A percentile compares a stretch with the other conserved stretches of the same genome.
phyloP scores from a whole-genome alignment of 2,113 vertebrate species.

The Caloenas nicobarica region DNA sequence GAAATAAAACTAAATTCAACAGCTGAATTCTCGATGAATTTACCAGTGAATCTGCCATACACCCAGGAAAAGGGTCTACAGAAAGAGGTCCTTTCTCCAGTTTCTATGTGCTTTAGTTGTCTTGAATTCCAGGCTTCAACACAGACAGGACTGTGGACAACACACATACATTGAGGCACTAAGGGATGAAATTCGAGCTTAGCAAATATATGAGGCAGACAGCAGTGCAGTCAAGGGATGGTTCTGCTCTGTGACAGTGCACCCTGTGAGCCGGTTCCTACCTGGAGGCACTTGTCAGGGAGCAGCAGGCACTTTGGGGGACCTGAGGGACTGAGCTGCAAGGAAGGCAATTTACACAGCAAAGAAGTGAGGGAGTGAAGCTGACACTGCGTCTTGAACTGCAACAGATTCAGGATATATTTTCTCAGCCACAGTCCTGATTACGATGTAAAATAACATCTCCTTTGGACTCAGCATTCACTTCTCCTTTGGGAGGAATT shows the following conservation, averaged over 20 bases:
- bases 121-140: not conserved
- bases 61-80: not conserved
- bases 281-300: not conserved
- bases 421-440: not conserved
- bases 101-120: not conserved
- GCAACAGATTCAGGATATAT: not conserved
- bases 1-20: not conserved
- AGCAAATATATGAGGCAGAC: not conserved
- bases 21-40: not conserved
- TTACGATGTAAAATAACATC: not conserved
- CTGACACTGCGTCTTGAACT: not conserved
- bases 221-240: not conserved
- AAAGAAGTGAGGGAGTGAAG: not conserved
- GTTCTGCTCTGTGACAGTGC: not conserved
- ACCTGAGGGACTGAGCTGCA: not conserved
- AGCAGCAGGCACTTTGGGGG: not conserved
- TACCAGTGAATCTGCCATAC: not conserved
- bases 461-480: not conserved
- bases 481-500: not conserved
- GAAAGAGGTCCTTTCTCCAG: not conserved
- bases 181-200: not conserved
- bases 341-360: not conserved
- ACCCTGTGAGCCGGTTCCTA: not conserved
- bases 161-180: not conserved
- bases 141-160: not conserved